Conservation (phyloP, 2,113 vertebrate species). For the Phylloscopus whistleri region DNA sequence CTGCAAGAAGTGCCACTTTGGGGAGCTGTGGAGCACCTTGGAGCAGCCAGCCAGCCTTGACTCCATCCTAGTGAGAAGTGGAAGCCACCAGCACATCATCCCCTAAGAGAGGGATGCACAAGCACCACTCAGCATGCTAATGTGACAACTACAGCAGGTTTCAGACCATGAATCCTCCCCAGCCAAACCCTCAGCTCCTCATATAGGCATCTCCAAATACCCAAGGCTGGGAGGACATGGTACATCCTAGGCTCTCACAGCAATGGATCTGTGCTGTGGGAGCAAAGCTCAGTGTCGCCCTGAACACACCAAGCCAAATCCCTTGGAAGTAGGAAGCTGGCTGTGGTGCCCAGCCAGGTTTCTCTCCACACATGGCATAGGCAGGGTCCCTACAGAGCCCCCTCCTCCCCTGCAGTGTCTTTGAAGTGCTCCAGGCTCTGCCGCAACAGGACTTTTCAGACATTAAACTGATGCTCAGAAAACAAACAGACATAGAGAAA, state of each 20-base stretch:
- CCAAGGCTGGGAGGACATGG: neutral
- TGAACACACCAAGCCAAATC: neutral
- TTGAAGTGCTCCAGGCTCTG: neutral
- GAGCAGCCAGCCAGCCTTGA: neutral
- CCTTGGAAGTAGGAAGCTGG: neutral
- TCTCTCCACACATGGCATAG: neutral
- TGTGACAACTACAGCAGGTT: neutral
- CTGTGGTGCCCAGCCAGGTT: fast-evolving
- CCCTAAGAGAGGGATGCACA: neutral
- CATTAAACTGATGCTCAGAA: neutral
- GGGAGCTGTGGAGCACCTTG: neutral
- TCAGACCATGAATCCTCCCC: neutral
- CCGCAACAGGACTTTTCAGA: slow-evolving; percentile 24
- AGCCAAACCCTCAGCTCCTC: neutral
- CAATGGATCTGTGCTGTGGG: fast-evolving
- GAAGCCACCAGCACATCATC: neutral
- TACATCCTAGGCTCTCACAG: neutral
- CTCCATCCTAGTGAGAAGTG: neutral
- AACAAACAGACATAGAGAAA: neutral
- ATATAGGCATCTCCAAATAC: neutral
- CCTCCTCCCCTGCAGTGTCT: neutral
- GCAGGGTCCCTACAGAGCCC: neutral
- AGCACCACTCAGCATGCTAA: neutral
- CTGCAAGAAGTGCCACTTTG: neutral
- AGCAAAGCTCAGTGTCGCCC: neutral